Conservation (phyloP, 1,140 invertebrate species). For the Heliothis subflexa region DNA sequence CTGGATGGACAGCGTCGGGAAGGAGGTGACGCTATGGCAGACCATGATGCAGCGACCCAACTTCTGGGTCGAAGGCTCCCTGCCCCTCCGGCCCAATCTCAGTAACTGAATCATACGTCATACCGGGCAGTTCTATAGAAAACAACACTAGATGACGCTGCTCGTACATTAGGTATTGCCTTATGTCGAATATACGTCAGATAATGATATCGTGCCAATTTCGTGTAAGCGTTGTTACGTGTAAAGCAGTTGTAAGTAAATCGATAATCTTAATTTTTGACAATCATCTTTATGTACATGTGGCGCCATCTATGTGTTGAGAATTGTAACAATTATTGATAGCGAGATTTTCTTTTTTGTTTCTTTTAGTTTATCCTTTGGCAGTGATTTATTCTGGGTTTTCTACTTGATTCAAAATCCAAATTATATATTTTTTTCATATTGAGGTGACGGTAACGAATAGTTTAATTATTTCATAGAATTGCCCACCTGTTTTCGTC, state of each 20-base stretch:
- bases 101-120: conserved; percentile 85
- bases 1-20: conserved; percentile 98
- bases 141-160: background rate
- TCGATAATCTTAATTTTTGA: conserved; percentile 12
- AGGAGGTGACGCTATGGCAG: conserved; percentile 96
- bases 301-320: conserved; percentile 2
- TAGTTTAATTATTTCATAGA: conserved; percentile 30
- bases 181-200: background rate
- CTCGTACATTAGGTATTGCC: background rate
- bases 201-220: conserved; percentile 21
- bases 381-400: background rate
- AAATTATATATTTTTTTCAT: conserved; percentile 7
- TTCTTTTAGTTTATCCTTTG: conserved; percentile 5
- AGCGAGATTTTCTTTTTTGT: background rate
- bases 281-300: background rate
- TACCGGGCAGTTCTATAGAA: conserved; percentile 28
- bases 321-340: background rate
- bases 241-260: background rate
- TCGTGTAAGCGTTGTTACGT: conserved; percentile 16
- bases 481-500: conserved; percentile 27
- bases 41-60: conserved; percentile 97
- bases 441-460: conserved; percentile 27
- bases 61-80: conserved; percentile 97
- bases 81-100: conserved; percentile 93
- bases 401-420: background rate